These are phyloP conservation scores for Tipula lateralis DNA, from an alignment of 2,888 invertebrate species.

Conservation along the genomic window DNA sequence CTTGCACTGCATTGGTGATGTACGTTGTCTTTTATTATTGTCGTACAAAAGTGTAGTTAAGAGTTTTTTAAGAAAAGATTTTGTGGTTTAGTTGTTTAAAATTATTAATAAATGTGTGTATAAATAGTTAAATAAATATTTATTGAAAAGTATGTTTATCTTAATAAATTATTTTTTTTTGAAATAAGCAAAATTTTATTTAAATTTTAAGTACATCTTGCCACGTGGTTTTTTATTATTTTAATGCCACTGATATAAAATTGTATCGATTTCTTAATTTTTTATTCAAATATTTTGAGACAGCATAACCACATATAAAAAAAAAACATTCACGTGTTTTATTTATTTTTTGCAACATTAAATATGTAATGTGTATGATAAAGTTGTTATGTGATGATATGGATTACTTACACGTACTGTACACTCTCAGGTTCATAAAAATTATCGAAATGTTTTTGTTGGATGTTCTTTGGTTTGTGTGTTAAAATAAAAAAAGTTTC, in stretches of 20 bases:
- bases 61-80: background rate
- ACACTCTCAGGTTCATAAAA: background rate
- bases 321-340: conserved; percentile 12
- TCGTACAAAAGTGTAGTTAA: background rate
- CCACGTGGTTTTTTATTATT: background rate
- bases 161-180: background rate
- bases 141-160: background rate
- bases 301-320: too few relatives aligned
- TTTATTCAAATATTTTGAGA: background rate
- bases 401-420: background rate
- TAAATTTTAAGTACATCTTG: background rate
- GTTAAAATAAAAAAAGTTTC: background rate
- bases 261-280: background rate
- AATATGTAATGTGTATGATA: background rate
- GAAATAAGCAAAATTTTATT: background rate
- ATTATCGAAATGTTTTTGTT: background rate
- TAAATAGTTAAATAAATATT: background rate
- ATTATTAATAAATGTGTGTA: background rate
- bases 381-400: background rate
- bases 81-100: background rate
- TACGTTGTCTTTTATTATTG: background rate
- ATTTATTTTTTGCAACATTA: background rate
- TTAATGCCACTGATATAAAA: background rate
- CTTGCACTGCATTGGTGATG: background rate
- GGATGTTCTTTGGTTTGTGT: background rate